Evolutionary conservation across 2,888 invertebrate genomes (phyloP).

Genomic region (Conomelus anceps): DNA sequence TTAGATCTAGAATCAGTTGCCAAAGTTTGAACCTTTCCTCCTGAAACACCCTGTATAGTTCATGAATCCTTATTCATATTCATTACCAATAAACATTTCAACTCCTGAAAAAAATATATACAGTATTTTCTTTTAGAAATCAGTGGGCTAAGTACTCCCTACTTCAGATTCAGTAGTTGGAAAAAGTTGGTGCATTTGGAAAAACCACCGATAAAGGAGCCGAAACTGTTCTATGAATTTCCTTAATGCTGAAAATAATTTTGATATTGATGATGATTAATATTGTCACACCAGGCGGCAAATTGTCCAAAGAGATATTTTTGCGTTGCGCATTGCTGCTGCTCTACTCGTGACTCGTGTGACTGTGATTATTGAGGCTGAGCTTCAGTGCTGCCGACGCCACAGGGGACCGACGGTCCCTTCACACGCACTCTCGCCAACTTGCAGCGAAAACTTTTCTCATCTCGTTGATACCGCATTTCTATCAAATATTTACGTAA

Average conservation of each 20-base stretch:
- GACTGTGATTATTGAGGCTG: neutral
- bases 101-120: too few species aligned
- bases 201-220: neutral
- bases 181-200: neutral
- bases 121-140: too few species aligned
- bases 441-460: neutral
- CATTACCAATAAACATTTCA: too few species aligned
- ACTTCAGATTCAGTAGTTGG: neutral
- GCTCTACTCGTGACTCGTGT: neutral
- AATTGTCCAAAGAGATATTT: neutral
- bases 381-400: neutral
- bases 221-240: neutral
- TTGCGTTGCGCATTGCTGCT: neutral
- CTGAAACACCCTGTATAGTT: too few species aligned
- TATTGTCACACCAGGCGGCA: neutral
- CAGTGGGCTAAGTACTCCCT: too few species aligned
- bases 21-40: too few species aligned
- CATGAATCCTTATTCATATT: too few species aligned
- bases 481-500: neutral
- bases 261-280: neutral
- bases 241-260: neutral
- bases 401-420: neutral
- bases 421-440: neutral
- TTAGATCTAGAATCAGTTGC: too few species aligned
- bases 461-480: neutral